phyloP scores from a whole-genome alignment of 2,113 vertebrate species.

The Gila orcuttii region DNA sequence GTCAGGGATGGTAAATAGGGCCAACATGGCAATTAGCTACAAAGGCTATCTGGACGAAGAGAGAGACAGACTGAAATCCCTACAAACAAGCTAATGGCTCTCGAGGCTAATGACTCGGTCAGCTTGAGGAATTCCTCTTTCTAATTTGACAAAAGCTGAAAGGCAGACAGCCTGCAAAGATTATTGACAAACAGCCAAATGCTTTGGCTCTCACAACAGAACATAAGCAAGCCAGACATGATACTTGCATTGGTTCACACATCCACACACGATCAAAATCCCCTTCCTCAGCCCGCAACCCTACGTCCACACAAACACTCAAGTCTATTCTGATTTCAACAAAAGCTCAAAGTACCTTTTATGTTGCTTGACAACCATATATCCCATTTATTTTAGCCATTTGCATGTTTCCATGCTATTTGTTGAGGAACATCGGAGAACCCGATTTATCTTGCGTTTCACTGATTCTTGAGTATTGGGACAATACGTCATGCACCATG shows the following conservation, averaged over 20 bases:
- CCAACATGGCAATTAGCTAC: constrained; percentile 72
- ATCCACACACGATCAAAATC: constrained; percentile 42
- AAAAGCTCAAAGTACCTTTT: constrained; percentile 68
- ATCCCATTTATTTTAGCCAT: constrained; percentile 68
- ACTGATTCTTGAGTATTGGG: constrained; percentile 61
- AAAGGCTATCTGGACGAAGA: constrained; percentile 60
- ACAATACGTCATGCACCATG: constrained; percentile 33
- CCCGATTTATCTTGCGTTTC: constrained; percentile 55
- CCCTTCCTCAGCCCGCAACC: constrained; percentile 30
- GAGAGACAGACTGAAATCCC: constrained; percentile 43
- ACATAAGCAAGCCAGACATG: constrained; percentile 47
- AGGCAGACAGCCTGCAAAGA: constrained; percentile 57
- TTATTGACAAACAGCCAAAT: constrained; percentile 70
- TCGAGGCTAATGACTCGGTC: constrained; percentile 69
- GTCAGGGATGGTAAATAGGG: constrained; percentile 72
- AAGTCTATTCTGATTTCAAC: constrained; percentile 62
- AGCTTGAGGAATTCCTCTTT: constrained; percentile 72
- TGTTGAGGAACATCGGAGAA: constrained; percentile 62
- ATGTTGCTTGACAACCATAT: constrained; percentile 60
- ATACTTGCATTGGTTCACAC: constrained; percentile 45
- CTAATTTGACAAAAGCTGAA: constrained; percentile 73
- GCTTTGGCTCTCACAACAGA: constrained; percentile 63
- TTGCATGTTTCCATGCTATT: constrained; percentile 68
- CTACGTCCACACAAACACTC: constrained; percentile 45
- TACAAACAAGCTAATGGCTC: constrained; percentile 73